Conservation (phyloP, 2,888 invertebrate species). For the Lithosia quadra region DNA sequence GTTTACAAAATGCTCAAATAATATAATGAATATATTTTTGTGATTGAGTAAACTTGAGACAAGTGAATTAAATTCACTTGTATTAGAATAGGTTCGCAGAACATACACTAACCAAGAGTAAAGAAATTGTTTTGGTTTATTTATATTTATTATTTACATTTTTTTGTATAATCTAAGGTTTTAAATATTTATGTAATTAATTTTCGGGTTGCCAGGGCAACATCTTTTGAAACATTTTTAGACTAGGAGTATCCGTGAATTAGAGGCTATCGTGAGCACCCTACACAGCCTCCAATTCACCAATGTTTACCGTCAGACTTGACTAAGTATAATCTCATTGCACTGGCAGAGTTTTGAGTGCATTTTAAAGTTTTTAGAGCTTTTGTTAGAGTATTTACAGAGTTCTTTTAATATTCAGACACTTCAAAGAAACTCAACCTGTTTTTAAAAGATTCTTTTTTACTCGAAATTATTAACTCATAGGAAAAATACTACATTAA, state of each 20-base stretch:
- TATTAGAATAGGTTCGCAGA: too few species aligned
- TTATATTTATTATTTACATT: too few species aligned
- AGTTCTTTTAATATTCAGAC: background rate
- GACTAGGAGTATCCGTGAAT: background rate
- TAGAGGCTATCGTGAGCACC: background rate
- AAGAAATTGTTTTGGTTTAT: too few species aligned
- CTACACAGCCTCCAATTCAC: background rate
- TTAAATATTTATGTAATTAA: too few species aligned
- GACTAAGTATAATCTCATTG: background rate
- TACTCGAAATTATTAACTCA: too few species aligned
- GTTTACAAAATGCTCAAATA: too few species aligned
- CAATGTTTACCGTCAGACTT: background rate
- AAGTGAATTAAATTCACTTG: too few species aligned
- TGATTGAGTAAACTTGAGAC: too few species aligned
- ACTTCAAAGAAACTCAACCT: background rate
- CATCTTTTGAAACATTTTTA: background rate
- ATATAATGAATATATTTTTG: too few species aligned
- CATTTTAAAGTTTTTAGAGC: constrained; percentile 1
- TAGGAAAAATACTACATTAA: too few species aligned
- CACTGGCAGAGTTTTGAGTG: background rate
- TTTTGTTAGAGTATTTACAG: background rate
- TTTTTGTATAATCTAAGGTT: background rate
- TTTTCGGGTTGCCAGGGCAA: background rate
- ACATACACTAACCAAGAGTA: too few species aligned
- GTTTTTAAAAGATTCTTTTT: background rate